Conservation (phyloP, 2,797 vertebrate genomes). For the Tympanoctomys barrerae region DNA sequence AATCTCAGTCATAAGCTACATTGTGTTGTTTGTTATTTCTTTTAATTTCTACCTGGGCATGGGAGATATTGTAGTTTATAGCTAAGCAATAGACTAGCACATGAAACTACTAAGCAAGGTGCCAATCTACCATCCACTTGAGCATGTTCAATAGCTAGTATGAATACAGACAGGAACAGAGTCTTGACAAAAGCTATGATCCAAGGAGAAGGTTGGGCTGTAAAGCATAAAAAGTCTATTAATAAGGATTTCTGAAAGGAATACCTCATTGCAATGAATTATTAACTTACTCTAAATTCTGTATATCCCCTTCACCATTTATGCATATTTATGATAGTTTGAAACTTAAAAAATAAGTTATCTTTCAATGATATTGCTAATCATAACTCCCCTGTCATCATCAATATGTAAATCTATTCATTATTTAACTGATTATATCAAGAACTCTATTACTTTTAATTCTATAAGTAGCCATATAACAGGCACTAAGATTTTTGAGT, state of each 20-base stretch:
- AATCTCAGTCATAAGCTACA: slow-evolving; percentile 69
- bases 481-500: not conserved
- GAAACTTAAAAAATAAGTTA: not conserved
- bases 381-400: not conserved
- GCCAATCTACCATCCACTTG: not conserved
- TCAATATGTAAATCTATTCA: not conserved
- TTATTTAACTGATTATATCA: not conserved
- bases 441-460: not conserved
- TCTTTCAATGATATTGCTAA: not conserved
- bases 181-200: not conserved
- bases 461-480: not conserved
- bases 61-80: not conserved
- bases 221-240: not conserved
- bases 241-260: not conserved
- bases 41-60: slow-evolving; percentile 24
- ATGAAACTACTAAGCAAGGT: not conserved
- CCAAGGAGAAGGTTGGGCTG: not conserved
- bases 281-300: not conserved
- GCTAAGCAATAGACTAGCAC: not conserved
- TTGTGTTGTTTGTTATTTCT: slow-evolving; percentile 16
- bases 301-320: not conserved
- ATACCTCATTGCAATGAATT: not conserved
- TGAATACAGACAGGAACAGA: not conserved
- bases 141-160: not conserved
- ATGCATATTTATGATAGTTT: not conserved